Conservation (phyloP, 2,797 vertebrate species). For the Clarias fuscus region DNA sequence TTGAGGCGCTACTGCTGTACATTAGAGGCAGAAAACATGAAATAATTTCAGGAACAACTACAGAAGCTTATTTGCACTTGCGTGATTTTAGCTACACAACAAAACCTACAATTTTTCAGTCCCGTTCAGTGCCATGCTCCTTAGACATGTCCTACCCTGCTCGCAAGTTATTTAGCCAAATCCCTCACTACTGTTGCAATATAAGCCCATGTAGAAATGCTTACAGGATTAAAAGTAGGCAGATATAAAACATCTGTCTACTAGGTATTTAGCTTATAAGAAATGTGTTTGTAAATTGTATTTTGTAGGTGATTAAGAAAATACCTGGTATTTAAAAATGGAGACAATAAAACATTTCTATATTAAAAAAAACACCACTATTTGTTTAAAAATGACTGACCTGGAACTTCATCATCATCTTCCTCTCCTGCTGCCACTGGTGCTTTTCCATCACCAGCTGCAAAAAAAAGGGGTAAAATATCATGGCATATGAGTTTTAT, state of each 20-base stretch:
- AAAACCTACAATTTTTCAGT: neutral
- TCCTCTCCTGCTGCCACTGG: conserved; percentile 93
- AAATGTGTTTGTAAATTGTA: no score
- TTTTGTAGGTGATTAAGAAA: neutral
- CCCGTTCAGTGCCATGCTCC: neutral
- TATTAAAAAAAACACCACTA: neutral
- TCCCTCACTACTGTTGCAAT: neutral
- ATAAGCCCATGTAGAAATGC: neutral
- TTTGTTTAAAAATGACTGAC: conserved; percentile 64
- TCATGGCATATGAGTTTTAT: neutral
- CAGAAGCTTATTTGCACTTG: no score
- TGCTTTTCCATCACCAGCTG: conserved; percentile 93
- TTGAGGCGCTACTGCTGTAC: neutral
- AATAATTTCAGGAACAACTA: no score
- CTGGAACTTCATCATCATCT: conserved; percentile 97
- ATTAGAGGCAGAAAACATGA: neutral
- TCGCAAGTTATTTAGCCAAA: neutral
- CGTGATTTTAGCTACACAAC: neutral
- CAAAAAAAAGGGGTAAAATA: neutral
- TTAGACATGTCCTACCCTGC: neutral
- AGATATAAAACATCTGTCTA: neutral
- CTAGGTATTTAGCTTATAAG: neutral
- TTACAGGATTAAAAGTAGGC: neutral
- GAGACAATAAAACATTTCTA: neutral
- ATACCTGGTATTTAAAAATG: neutral